phyloP scores from a whole-genome alignment of 2,888 invertebrate genomes.

The Portevinia maculata region DNA sequence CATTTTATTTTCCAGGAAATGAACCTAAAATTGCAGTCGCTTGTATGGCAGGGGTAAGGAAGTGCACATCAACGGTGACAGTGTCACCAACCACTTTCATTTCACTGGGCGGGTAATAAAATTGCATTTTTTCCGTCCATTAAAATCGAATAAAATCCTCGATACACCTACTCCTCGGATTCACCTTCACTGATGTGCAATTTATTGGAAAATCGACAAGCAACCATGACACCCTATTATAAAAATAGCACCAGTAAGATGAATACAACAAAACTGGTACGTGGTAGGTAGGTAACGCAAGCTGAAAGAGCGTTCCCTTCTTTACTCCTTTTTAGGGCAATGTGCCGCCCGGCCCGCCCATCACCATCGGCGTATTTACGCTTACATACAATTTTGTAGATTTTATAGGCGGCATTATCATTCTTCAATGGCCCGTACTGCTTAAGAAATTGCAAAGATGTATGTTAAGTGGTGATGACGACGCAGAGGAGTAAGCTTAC shows the following conservation, averaged over 20 bases:
- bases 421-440: conserved; percentile 54
- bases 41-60: conserved; percentile 28
- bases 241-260: not conserved
- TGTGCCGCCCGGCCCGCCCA: not conserved
- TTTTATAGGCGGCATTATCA: conserved; percentile 68
- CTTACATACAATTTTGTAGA: conserved; percentile 66
- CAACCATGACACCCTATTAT: not conserved
- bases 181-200: conserved; percentile 1
- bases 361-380: conserved; percentile 39
- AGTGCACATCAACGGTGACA: conserved; percentile 28
- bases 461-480: conserved; percentile 65
- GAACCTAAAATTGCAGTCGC: conserved; percentile 52
- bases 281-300: conserved; percentile 34
- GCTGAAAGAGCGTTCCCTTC: conserved; percentile 37
- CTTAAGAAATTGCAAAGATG: conserved; percentile 63
- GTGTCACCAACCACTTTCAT: conserved; percentile 22
- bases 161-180: conserved; percentile 6
- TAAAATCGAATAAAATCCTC: conserved; percentile 9
- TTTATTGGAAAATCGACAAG: conserved; percentile 5
- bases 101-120: not conserved
- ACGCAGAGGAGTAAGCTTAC: conserved; percentile 21
- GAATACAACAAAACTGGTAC: conserved; percentile 9
- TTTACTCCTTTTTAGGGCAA: conserved; percentile 3
- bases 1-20: conserved; percentile 27
- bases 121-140: conserved; percentile 3